Base-by-base conservation (phyloP, 2,797 vertebrate genomes). In the Molossus alvarezi region DNA sequence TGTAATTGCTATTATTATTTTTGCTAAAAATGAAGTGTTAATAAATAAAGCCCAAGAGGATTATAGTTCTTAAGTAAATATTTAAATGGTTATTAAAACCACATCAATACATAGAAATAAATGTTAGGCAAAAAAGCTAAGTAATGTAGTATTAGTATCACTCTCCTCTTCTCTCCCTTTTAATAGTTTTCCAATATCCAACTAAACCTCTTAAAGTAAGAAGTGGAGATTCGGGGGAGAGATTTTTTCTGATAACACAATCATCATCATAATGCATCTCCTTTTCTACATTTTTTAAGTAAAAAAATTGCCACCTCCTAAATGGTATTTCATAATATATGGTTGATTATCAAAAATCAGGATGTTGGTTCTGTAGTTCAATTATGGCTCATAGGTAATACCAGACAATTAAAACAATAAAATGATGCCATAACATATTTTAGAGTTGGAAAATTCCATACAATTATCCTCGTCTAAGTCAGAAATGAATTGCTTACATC, bases 21-120 rank as follows among this genome's bases (percentile, higher is more conserved):
- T 33, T 73, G n/a, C 64, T 88, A 80, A 85, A 94, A 86, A 69
- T 33, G 9, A 81, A 85, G 17, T 71, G 9, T 82, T 71, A 10
- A 67, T 75, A 89, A 27, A 73, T 23, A 79, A 92, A 90, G 6
- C n/a, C 18, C 15, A 84, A 53, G 14, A 51, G 8, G 29, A 11
- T 53, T 85, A 41, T 17, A 48, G 15, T 2, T 25, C 13, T 75
- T 55, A 85, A 29, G 12, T 62, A 83, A 83, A 33, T 88, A 73
- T 80, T 5, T 81, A 96, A 65, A 80, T 84, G 20, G 62, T 62
- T 45, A 57, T 80, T 45, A 25, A 67, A 55, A 75, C 9, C 10
- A 45, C 7, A 48, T 71, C 10, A 79, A 29, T 77, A 11, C 3
- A 17, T 67, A 67, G 8, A 75, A 92, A 25, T 33, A 92, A 90